These are phyloP conservation scores for Saccopteryx leptura DNA, from an alignment of 2,113 vertebrate genomes.

Conservation along the genomic window DNA sequence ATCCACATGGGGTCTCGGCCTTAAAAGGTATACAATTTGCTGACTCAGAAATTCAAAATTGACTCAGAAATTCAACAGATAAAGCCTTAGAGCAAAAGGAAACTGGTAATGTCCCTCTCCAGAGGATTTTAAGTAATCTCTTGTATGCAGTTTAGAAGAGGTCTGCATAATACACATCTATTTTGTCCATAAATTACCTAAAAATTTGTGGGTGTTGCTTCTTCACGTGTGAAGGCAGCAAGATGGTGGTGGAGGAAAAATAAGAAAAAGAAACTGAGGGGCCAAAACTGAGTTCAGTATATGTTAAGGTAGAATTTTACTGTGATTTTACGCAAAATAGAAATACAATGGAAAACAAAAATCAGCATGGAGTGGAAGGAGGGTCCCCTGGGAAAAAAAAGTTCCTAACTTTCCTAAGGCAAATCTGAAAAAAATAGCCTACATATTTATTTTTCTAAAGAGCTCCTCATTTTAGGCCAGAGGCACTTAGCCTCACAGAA, in stretches of 20 bases:
- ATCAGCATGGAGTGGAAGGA: background rate
- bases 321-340: background rate
- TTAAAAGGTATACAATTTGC: background rate
- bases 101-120: background rate
- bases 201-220: background rate
- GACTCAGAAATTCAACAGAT: constrained; percentile 6
- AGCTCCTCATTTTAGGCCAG: background rate
- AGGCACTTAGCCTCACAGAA: background rate
- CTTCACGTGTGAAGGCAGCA: background rate
- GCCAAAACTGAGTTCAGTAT: background rate
- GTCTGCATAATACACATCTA: background rate
- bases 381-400: background rate
- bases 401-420: background rate
- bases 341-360: background rate
- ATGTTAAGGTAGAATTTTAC: background rate
- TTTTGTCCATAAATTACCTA: background rate
- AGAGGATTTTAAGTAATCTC: background rate
- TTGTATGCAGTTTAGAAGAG: background rate
- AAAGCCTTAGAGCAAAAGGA: background rate
- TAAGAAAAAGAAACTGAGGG: background rate
- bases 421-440: background rate
- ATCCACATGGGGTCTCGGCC: background rate
- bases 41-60: background rate
- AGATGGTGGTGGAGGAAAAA: background rate
- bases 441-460: background rate